Evolutionary conservation across 1,140 invertebrate genomes (phyloP), one percentile per base, ranked within the genome.

Genomic region (Panulirus ornatus): DNA sequence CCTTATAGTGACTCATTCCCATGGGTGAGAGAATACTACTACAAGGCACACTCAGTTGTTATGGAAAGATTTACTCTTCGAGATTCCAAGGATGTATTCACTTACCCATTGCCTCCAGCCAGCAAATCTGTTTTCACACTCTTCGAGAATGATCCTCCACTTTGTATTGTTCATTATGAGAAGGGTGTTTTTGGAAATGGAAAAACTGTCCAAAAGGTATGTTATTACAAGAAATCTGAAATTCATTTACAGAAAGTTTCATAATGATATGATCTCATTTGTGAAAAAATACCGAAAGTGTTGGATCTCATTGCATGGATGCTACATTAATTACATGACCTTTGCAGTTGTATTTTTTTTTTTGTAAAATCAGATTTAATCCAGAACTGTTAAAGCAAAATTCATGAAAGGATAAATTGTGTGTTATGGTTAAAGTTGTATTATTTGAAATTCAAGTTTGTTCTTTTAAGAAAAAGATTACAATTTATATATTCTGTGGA

Each of bases 11-110:
- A 88, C 42, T 66, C 86, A 19, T 27, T 88, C 19, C 54, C 86
- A 22, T 88, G 86, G 86, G 75, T 88, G 40, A 30, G 86, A 19
- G 54, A 88, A 11, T 81, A 88, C 42, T 88, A 88, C 86, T 88
- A 88, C 38, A 63, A 79, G 30, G n/a, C 30, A 9, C 86, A 79
- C 11, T 30, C n/a, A 38, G 36, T 88, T n/a, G 38, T 81, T 11
- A 81, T 88, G 86, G 86, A 88, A 47, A n/a, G 86, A 22, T 88
- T 81, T 38, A 30, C 36, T 30, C 76, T 88, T 5, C 42, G 86
- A 16, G 86, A 88, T 30, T 38, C 84, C 47, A 79, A 38, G 14
- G 14, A 44, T 8, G n/a, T 51, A 6, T 84, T 66, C 40, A 42
- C 36, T 11, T 70, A 84, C 40, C 75, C 86, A 42, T 38, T 66